A percentile compares a stretch with the other conserved stretches of the same genome.
phyloP scores from a whole-genome alignment of 2,797 vertebrate species.

The Choloepus didactylus region DNA sequence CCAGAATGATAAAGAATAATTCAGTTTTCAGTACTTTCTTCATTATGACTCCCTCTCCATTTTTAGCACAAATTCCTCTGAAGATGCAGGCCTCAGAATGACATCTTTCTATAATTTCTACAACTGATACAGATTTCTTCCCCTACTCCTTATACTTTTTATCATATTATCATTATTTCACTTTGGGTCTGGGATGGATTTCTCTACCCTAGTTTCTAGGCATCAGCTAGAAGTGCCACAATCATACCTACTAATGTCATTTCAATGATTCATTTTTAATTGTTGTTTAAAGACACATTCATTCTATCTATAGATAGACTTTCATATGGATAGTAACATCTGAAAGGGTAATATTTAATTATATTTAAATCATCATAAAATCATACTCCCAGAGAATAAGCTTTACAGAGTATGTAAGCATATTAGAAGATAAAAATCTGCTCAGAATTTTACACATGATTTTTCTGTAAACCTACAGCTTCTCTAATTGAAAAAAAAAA shows the following conservation, averaged over 20 bases:
- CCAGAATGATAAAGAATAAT: not conserved
- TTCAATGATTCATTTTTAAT: not conserved
- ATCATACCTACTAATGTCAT: not conserved
- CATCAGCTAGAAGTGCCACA: not conserved
- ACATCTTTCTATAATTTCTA: not conserved
- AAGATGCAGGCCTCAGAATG: not conserved
- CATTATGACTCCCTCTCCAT: not conserved
- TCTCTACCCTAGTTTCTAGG: not conserved
- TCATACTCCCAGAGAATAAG: not conserved
- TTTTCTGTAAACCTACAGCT: too few species aligned
- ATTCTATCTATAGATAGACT: not conserved
- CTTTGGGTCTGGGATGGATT: not conserved
- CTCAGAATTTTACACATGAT: too few species aligned
- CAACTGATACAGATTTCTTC: not conserved
- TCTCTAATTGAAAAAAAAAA: too few species aligned
- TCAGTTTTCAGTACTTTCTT: not conserved
- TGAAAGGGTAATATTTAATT: not conserved
- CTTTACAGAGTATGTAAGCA: accelerated
- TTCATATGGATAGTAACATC: not conserved
- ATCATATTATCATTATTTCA: not conserved
- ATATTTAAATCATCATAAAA: not conserved
- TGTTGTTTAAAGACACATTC: not conserved
- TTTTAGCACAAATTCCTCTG: not conserved
- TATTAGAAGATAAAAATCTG: not conserved
- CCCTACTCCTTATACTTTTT: not conserved